phyloP scores from a whole-genome alignment of 2,113 vertebrate species.

The Bujurquina vittata region DNA sequence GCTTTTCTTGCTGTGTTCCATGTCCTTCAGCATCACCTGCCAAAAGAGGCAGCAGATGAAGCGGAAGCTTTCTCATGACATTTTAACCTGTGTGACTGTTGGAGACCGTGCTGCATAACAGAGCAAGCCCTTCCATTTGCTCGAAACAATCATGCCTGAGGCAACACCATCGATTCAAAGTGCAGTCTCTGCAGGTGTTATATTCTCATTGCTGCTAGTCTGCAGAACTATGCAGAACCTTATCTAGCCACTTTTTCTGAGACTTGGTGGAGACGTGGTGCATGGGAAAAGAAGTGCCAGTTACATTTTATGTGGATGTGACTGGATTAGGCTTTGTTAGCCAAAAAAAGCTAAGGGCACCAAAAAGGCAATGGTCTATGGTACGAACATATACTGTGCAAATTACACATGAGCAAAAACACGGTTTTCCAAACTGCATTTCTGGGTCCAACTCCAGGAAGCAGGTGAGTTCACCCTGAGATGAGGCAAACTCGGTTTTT shows the following conservation, averaged over 20 bases:
- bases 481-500: neutral
- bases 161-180: no score
- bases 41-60: slow-evolving; percentile 35
- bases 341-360: neutral
- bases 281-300: neutral
- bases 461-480: neutral
- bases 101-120: neutral
- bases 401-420: neutral
- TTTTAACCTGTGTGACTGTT: neutral
- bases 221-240: no score
- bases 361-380: rapidly evolving
- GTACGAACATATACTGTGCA: neutral
- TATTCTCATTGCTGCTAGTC: no score
- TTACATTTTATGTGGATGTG: rapidly evolving
- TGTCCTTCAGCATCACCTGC: slow-evolving; percentile 86
- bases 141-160: neutral
- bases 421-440: neutral
- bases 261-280: neutral
- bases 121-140: neutral
- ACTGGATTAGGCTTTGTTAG: neutral
- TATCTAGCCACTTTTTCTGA: no score
- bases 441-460: neutral
- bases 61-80: neutral
- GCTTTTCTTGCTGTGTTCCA: slow-evolving; percentile 84
- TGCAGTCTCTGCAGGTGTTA: no score